A percentile compares a stretch with the other conserved stretches of the same genome.
These are phyloP conservation scores for Pseudococcus jackbeardsleyi DNA, from an alignment of 2,888 invertebrate genomes.

Conservation along the genomic window DNA sequence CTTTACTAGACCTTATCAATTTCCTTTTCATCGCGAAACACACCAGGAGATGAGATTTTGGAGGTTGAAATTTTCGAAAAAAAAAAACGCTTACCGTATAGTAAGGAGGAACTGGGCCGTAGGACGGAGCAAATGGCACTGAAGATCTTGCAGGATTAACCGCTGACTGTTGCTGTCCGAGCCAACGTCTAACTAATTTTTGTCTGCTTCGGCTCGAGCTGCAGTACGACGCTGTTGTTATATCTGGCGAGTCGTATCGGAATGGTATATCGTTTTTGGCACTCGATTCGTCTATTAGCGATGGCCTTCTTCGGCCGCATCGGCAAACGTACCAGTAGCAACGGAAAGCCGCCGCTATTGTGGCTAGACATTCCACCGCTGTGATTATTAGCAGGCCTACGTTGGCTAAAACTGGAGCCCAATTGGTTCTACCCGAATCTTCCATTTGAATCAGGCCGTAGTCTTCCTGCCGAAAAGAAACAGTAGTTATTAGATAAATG, in stretches of 20 bases:
- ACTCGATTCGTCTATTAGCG: background rate
- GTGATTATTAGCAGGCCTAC: constrained; percentile 67
- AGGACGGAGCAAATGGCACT: constrained; percentile 59
- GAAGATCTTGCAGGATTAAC: constrained; percentile 55
- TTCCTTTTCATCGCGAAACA: background rate
- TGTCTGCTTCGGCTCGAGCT: constrained; percentile 67
- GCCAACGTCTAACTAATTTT: constrained; percentile 67
- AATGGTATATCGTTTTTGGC: constrained; percentile 18
- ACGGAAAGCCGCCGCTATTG: constrained; percentile 67
- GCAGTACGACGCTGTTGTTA: constrained; percentile 66
- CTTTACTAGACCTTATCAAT: constrained; percentile 60
- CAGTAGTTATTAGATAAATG: background rate
- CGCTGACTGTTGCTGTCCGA: constrained; percentile 66
- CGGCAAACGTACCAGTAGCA: constrained; percentile 68
- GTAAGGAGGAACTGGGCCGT: constrained; percentile 64
- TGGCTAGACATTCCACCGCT: constrained; percentile 67
- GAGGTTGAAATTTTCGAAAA: background rate
- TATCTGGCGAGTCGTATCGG: constrained; percentile 61
- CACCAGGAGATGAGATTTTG: constrained; percentile 1
- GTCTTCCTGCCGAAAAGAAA: constrained; percentile 40
- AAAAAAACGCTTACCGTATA: constrained; percentile 63
- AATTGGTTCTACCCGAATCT: constrained; percentile 65
- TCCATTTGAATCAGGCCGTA: constrained; percentile 52
- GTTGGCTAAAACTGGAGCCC: constrained; percentile 68
- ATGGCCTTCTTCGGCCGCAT: constrained; percentile 64